Conservation (phyloP, 2,113 vertebrate species). For the Hypocryptadius cinnamomeus region DNA sequence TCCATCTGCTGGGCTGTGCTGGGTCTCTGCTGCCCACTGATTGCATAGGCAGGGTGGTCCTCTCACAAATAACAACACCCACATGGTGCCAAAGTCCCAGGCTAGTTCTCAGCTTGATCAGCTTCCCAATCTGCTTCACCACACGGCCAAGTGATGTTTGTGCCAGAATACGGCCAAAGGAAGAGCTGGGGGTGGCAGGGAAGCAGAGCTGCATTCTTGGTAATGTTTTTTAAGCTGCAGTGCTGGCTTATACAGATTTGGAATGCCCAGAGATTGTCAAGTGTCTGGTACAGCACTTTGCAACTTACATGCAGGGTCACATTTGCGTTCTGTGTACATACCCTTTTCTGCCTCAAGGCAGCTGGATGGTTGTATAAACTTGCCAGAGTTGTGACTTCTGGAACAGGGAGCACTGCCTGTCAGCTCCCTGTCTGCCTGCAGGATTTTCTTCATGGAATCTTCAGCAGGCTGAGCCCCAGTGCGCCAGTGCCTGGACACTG, state of each 20-base stretch:
- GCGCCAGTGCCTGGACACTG: background rate
- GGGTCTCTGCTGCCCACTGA: background rate
- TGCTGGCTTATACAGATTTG: background rate
- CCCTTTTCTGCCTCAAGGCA: background rate
- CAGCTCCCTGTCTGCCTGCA: background rate
- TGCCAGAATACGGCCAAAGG: background rate
- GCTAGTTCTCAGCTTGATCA: constrained; percentile 7
- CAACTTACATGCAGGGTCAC: accelerated
- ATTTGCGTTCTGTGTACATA: background rate
- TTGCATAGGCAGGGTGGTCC: constrained; percentile 20
- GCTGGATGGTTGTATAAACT: background rate
- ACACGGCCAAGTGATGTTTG: background rate
- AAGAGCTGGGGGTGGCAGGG: background rate
- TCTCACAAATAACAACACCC: background rate
- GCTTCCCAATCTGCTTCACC: background rate
- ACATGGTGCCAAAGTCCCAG: background rate
- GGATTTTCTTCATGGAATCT: background rate
- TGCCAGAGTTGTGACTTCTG: background rate
- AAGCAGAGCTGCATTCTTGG: background rate
- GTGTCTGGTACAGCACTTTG: background rate
- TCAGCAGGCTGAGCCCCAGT: background rate
- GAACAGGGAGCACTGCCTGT: background rate
- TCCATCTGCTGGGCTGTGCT: background rate
- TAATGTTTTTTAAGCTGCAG: background rate
- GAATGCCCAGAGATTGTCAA: background rate